These are phyloP conservation scores for Archivesica marissinica DNA, from an alignment of 1,140 invertebrate species.

Conservation along the genomic window DNA sequence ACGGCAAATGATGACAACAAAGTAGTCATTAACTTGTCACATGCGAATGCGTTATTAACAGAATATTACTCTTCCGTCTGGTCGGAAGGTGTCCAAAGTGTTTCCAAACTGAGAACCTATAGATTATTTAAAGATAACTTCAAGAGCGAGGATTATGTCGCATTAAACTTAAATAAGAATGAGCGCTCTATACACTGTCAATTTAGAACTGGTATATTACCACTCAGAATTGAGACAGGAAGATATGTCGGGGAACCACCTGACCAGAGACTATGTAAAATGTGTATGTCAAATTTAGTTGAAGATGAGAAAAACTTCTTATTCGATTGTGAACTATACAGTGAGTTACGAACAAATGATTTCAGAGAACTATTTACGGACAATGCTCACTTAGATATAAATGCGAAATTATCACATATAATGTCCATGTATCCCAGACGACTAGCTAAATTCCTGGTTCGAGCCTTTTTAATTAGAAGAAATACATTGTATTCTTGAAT, in stretches of 20 bases:
- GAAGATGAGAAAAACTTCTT: too few species aligned
- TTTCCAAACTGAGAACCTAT: background rate
- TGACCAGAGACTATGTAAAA: slow-evolving; percentile 16
- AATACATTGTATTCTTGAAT: too few species aligned
- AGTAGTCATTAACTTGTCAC: background rate
- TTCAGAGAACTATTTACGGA: too few species aligned
- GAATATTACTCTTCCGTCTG: background rate
- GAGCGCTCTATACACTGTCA: background rate
- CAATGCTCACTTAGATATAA: too few species aligned
- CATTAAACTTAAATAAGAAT: background rate
- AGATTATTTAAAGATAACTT: background rate
- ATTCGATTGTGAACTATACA: too few species aligned
- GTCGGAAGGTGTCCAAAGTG: background rate
- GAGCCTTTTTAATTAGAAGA: too few species aligned
- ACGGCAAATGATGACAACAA: background rate
- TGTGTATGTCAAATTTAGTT: too few species aligned
- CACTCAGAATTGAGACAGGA: slow-evolving; percentile 21
- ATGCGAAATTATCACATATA: too few species aligned
- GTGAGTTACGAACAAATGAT: too few species aligned
- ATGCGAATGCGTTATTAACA: background rate
- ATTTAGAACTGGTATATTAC: slow-evolving; percentile 1
- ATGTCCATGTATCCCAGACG: too few species aligned
- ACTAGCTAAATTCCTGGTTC: too few species aligned
- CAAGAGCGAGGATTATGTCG: background rate
- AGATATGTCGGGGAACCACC: slow-evolving; percentile 1